Evolutionary conservation across 1,140 invertebrate genomes (phyloP).

Genomic region (Drosophila virilis): DNA sequence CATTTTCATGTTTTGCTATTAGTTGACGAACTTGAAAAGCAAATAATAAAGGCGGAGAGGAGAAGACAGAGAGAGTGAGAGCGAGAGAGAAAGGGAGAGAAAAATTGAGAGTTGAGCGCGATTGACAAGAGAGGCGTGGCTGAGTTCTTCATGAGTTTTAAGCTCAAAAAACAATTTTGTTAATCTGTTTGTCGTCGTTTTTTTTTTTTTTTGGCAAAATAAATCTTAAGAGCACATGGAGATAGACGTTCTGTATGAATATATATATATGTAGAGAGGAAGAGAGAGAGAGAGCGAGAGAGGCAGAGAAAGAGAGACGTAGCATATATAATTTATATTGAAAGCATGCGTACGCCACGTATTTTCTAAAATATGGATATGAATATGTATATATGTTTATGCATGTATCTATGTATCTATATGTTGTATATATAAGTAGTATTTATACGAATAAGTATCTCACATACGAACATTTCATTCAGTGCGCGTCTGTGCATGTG

Average conservation of each 20-base stretch:
- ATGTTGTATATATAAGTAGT: neutral
- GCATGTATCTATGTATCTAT: neutral
- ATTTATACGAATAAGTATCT: slow-evolving; percentile 16
- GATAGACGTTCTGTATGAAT: neutral
- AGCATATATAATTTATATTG: slow-evolving; percentile 73
- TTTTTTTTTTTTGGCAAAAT: slow-evolving; percentile 22
- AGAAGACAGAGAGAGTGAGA: neutral
- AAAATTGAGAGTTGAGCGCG: neutral
- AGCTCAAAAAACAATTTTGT: slow-evolving; percentile 24
- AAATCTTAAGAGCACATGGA: slow-evolving; percentile 35
- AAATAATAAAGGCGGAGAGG: slow-evolving; percentile 24
- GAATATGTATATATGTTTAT: slow-evolving; percentile 1
- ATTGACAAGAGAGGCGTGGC: slow-evolving; percentile 31
- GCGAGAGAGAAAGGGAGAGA: neutral
- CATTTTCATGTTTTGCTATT: slow-evolving; percentile 18
- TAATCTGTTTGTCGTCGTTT: slow-evolving; percentile 36
- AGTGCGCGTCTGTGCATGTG: slow-evolving; percentile 26
- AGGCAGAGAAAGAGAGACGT: neutral
- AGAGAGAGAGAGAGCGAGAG: too few species aligned
- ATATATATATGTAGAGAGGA: neutral
- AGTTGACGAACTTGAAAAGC: slow-evolving; percentile 38
- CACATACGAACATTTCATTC: slow-evolving; percentile 57
- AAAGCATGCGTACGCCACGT: slow-evolving; percentile 76
- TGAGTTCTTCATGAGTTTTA: slow-evolving; percentile 32
- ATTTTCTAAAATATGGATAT: slow-evolving; percentile 40